phyloP scores from a whole-genome alignment of 2,888 invertebrate species.

The Acheta domesticus region DNA sequence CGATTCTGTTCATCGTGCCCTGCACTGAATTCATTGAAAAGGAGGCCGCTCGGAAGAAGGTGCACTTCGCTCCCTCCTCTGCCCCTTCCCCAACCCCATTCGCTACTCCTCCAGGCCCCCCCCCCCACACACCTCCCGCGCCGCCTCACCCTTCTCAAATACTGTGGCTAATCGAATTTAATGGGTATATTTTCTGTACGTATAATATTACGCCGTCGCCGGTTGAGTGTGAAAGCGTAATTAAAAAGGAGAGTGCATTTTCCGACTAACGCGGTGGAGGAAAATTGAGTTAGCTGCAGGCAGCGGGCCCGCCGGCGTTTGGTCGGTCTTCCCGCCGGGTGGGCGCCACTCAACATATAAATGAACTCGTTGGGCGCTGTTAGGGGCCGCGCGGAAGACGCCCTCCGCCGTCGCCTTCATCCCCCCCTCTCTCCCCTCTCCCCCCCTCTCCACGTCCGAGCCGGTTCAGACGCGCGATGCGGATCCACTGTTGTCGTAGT shows the following conservation, averaged over 20 bases:
- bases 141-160: background rate
- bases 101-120: too few relatives aligned
- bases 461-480: too few relatives aligned
- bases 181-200: constrained; percentile 18
- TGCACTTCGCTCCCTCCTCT: too few relatives aligned
- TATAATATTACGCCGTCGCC: constrained; percentile 18
- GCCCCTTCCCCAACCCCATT: too few relatives aligned
- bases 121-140: too few relatives aligned
- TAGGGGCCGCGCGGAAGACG: background rate
- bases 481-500: too few relatives aligned
- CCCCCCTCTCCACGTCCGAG: too few relatives aligned
- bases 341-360: constrained; percentile 18
- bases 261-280: constrained; percentile 7
- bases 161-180: background rate
- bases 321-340: background rate
- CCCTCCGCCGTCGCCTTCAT: background rate
- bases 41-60: too few relatives aligned
- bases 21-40: too few relatives aligned
- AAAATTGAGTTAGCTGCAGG: constrained; percentile 18
- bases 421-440: too few relatives aligned
- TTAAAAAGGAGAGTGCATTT: constrained; percentile 9
- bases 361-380: constrained; percentile 18
- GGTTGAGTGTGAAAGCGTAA: constrained; percentile 7
- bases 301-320: background rate
- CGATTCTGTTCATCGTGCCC: too few relatives aligned